Percentiles rank a stretch among this genome's conserved stretches.
phyloP scores from a whole-genome alignment of 2,113 vertebrate genomes.

The Amazona guildingii region DNA sequence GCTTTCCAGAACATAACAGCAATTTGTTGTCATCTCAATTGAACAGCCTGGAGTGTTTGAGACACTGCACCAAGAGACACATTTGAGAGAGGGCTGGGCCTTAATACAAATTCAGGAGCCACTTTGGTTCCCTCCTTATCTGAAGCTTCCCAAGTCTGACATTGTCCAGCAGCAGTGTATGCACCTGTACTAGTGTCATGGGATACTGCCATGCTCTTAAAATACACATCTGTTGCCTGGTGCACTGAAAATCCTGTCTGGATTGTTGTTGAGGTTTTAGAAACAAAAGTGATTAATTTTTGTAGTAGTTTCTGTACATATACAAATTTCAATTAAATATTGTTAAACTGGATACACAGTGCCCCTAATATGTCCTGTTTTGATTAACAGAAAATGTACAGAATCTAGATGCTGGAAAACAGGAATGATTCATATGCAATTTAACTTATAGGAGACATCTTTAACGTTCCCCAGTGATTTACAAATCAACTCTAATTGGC shows the following conservation, averaged over 20 bases:
- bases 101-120: background rate
- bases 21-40: background rate
- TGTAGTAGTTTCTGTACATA: background rate
- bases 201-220: constrained; percentile 11
- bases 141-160: background rate
- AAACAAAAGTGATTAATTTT: background rate
- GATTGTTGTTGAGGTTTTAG: background rate
- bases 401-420: background rate
- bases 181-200: background rate
- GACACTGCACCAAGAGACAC: background rate
- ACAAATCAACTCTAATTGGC: constrained; percentile 8
- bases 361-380: background rate
- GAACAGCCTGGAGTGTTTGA: background rate
- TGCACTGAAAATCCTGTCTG: background rate
- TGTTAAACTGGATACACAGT: background rate
- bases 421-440: background rate
- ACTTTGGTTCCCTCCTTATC: background rate
- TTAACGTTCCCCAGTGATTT: constrained; percentile 1
- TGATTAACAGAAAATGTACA: background rate
- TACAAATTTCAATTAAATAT: background rate
- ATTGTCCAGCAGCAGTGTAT: background rate
- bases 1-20: background rate
- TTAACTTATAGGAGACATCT: background rate
- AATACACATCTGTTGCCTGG: background rate
- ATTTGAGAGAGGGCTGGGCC: background rate